Evolutionary conservation across 2,888 invertebrate genomes (phyloP).

Genomic region (Thalpophila matura): DNA sequence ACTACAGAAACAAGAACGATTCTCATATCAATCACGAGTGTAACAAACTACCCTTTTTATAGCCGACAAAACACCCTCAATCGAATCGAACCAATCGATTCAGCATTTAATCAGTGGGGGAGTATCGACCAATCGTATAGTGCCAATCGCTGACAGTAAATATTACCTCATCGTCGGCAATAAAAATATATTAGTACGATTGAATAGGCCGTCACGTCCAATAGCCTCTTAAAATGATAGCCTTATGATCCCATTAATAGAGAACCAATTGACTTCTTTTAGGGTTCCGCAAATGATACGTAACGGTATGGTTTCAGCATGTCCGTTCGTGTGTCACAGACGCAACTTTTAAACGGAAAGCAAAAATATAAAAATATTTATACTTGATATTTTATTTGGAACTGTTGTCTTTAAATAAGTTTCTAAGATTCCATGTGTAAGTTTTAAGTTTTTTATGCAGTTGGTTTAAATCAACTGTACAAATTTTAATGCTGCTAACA

Average conservation of each 20-base stretch:
- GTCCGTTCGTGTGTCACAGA: background rate
- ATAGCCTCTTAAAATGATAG: slow-evolving; percentile 46
- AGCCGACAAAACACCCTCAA: slow-evolving; percentile 34
- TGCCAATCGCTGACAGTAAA: slow-evolving; percentile 46
- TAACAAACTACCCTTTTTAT: slow-evolving; percentile 46
- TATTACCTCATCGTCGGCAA: slow-evolving; percentile 57
- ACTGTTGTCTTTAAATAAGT: no score
- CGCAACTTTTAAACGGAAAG: no score
- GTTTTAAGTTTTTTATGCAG: no score
- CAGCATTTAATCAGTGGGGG: slow-evolving; percentile 53
- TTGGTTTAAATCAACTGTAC: no score
- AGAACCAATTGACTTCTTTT: slow-evolving; percentile 19
- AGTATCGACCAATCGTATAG: slow-evolving; percentile 47
- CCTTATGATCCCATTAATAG: slow-evolving; percentile 33
- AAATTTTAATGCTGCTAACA: no score
- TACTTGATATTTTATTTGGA: no score
- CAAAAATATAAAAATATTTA: no score
- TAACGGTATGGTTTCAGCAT: background rate
- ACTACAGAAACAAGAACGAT: slow-evolving; percentile 30
- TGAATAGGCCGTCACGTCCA: slow-evolving; percentile 41
- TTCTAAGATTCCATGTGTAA: no score
- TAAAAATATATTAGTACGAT: slow-evolving; percentile 60
- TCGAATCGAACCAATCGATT: slow-evolving; percentile 32
- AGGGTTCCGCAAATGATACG: slow-evolving; percentile 1
- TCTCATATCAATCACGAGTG: slow-evolving; percentile 46